Percentiles rank a stretch among this genome's conserved stretches.
phyloP scores from a whole-genome alignment of 1,140 invertebrate genomes.

The Ooceraea biroi region DNA sequence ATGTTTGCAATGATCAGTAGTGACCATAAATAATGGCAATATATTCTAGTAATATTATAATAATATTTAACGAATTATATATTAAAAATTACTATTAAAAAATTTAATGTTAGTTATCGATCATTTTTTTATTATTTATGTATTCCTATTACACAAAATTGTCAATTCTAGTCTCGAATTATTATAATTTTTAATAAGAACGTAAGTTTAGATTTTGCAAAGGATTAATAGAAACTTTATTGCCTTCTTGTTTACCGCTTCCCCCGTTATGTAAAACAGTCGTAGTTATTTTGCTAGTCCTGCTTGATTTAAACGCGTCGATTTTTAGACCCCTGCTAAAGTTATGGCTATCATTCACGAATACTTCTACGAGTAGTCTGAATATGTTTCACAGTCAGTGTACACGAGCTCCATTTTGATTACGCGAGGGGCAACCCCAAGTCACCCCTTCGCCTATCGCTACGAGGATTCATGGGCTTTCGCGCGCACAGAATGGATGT shows the following conservation, averaged over 20 bases:
- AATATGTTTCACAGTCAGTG: conserved; percentile 60
- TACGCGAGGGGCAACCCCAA: conserved; percentile 4
- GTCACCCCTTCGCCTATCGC: conserved; percentile 39
- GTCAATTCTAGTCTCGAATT: neutral
- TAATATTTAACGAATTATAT: too few species aligned
- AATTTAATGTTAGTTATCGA: too few species aligned
- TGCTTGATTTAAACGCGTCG: neutral
- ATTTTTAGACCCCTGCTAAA: conserved; percentile 25
- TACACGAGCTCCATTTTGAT: conserved; percentile 54
- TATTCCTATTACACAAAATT: neutral
- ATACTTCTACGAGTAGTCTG: conserved; percentile 25
- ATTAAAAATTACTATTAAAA: too few species aligned
- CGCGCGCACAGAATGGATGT: conserved; percentile 54
- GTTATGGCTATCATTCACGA: conserved; percentile 10
- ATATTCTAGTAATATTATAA: too few species aligned
- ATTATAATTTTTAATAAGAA: conserved; percentile 28
- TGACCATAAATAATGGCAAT: too few species aligned
- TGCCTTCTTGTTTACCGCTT: conserved; percentile 1
- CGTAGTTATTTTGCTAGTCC: neutral
- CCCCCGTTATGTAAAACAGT: conserved; percentile 19
- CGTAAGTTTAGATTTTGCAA: neutral
- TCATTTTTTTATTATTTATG: too few species aligned
- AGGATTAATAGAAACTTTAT: neutral
- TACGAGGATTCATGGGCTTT: conserved; percentile 51
- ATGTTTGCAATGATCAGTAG: too few species aligned